Conservation (phyloP, 2,113 vertebrate species). For the Myocastor coypus region DNA sequence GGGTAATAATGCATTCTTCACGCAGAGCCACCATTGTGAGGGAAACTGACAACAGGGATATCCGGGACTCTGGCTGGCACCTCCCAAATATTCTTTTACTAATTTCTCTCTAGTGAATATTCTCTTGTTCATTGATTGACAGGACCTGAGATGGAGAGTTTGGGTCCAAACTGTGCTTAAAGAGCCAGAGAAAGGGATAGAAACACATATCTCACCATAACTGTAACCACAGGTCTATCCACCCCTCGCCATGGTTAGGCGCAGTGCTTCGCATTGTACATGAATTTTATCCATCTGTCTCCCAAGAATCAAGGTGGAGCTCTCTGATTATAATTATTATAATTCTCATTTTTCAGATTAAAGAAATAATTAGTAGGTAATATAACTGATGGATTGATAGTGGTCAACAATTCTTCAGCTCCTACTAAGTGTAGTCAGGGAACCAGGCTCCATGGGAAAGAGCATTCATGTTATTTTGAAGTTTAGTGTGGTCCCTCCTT, state of each 20-base stretch:
- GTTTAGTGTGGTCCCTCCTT: background rate
- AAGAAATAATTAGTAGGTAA: background rate
- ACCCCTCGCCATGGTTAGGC: background rate
- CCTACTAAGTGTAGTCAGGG: background rate
- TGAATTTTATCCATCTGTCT: background rate
- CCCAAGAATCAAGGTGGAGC: background rate
- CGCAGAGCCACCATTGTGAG: background rate
- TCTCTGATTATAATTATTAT: background rate
- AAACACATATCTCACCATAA: background rate
- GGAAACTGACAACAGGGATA: background rate
- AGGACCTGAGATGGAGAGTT: background rate
- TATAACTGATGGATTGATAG: fast-evolving
- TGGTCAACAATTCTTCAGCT: background rate
- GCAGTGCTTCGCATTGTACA: background rate
- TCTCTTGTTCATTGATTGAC: background rate
- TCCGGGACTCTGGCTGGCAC: background rate
- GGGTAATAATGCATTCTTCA: background rate
- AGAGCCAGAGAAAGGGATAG: too few species aligned
- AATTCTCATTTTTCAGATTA: background rate
- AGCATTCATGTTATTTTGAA: background rate
- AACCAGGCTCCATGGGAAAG: background rate
- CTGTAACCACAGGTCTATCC: background rate
- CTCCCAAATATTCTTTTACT: background rate
- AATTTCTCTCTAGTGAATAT: background rate
- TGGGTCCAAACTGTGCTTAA: background rate